Evolutionary conservation across 2,888 invertebrate genomes (phyloP), one percentile per base, ranked within the genome.

Genomic region (Watsonalla binaria): DNA sequence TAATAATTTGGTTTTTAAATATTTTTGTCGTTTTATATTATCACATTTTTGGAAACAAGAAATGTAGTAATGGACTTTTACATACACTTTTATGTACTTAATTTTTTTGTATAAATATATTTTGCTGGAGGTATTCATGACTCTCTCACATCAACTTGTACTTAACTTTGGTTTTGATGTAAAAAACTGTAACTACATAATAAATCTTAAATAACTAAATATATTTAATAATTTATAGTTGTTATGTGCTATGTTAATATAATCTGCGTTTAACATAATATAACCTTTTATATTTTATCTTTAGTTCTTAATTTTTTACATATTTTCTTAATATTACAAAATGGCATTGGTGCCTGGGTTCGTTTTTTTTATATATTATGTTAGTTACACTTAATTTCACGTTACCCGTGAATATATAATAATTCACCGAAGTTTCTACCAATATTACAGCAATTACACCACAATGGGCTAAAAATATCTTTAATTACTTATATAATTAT

Each of bases 81-180:
- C 45, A 51, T 60, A 56, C 45, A 53, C 54, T 45, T n/a, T 53
- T 46, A 47, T 45, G 54, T 51, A 45, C 55, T 49, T 50, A 51
- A 51, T 45, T 48, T 54, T 33, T 55, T 51, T 51, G n/a, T 50
- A 42, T 13, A 9, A 46, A 51, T 57, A 59, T 59, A 54, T 57
- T 64, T 60, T 56, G 59, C 54, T 62, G 51, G 72, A 75, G 74
- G 72, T 78, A 78, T 70, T 71, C 53, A 55, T 57, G 61, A 68
- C 63, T 68, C 60, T 68, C 64, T 70, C 68, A 71, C 70, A 63
- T 62, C 54, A 60, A 57, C 65, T 72, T 76, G 67, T 71, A 76
- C 75, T 70, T 63, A 65, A 60, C 51, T 63, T 68, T 65, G 51
- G 58, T 58, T 45, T 54, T 33, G 13, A 57, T 55, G 53, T 42